Evolutionary conservation across 2,888 invertebrate genomes (phyloP).

Genomic region (Cheilosia variabilis): DNA sequence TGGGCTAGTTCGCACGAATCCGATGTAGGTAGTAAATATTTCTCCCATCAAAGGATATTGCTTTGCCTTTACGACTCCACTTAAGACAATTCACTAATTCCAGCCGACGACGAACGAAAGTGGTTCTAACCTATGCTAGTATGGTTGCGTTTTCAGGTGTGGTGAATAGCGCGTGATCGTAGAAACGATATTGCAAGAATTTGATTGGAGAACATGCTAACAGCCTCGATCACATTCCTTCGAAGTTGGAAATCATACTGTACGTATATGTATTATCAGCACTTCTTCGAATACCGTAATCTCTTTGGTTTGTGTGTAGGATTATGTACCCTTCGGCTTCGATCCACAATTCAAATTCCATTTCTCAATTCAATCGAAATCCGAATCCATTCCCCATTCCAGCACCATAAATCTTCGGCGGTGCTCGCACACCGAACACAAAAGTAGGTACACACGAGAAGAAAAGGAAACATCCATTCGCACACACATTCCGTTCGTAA

Average conservation of each 20-base stretch:
- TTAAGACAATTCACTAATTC: too few relatives aligned
- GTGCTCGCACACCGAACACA: slow-evolving; percentile 14
- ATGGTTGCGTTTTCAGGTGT: too few relatives aligned
- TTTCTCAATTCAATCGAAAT: slow-evolving; percentile 75
- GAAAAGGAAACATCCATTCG: slow-evolving; percentile 53
- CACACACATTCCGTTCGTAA: slow-evolving; percentile 51
- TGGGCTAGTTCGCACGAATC: too few relatives aligned
- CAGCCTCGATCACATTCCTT: not conserved
- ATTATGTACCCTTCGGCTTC: slow-evolving; percentile 44
- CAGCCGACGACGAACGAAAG: too few relatives aligned
- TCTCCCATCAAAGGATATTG: too few relatives aligned
- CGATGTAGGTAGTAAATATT: too few relatives aligned
- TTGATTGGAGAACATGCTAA: too few relatives aligned
- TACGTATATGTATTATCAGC: not conserved
- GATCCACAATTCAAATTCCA: slow-evolving; percentile 64
- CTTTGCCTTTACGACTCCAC: too few relatives aligned
- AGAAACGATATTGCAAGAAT: too few relatives aligned
- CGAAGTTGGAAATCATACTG: not conserved
- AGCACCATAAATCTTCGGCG: slow-evolving; percentile 27
- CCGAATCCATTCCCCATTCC: slow-evolving; percentile 72
- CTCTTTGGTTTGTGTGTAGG: slow-evolving; percentile 47
- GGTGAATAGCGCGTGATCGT: too few relatives aligned
- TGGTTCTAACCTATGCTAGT: too few relatives aligned
- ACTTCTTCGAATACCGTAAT: not conserved
- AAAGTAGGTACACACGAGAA: slow-evolving; percentile 29